These are phyloP conservation scores for Megalonaias nervosa DNA, from an alignment of 1,140 invertebrate genomes.

Conservation along the genomic window DNA sequence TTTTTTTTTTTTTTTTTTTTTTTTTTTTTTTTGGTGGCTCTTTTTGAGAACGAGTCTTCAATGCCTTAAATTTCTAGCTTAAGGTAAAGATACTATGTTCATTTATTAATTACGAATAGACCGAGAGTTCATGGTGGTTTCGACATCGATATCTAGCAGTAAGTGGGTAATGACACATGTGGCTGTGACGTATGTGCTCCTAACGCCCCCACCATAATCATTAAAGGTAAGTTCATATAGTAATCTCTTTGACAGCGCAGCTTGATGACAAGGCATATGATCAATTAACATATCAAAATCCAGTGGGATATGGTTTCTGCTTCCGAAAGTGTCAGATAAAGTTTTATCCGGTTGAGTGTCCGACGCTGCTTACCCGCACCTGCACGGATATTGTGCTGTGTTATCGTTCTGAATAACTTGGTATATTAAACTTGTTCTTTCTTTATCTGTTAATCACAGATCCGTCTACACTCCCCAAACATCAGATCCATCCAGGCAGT, in stretches of 20 bases:
- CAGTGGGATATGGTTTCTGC: slow-evolving; percentile 29
- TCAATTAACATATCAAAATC: slow-evolving; percentile 32
- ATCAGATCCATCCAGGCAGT: slow-evolving; percentile 17
- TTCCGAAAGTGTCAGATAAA: slow-evolving; percentile 7
- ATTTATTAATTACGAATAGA: too few species aligned
- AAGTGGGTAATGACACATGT: background rate
- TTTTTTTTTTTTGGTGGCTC: too few species aligned
- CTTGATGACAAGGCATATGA: slow-evolving; percentile 34
- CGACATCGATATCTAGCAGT: too few species aligned
- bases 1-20: too few species aligned
- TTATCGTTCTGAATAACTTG: slow-evolving; percentile 27
- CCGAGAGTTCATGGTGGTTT: too few species aligned
- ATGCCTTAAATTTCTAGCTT: too few species aligned
- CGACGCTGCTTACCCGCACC: slow-evolving; percentile 1
- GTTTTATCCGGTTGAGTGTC: slow-evolving; percentile 1
- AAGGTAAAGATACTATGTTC: too few species aligned
- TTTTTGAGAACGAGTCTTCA: too few species aligned
- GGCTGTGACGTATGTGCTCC: slow-evolving; percentile 7
- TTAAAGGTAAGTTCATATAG: slow-evolving; percentile 34
- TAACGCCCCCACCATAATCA: slow-evolving; percentile 20
- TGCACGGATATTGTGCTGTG: slow-evolving; percentile 18
- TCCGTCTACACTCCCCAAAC: slow-evolving; percentile 13
- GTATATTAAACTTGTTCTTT: slow-evolving; percentile 23
- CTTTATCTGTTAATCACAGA: slow-evolving; percentile 15
- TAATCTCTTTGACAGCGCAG: slow-evolving; percentile 26